These are phyloP conservation scores for Falco punctatus DNA, from an alignment of 2,113 vertebrate genomes.

Conservation along the genomic window DNA sequence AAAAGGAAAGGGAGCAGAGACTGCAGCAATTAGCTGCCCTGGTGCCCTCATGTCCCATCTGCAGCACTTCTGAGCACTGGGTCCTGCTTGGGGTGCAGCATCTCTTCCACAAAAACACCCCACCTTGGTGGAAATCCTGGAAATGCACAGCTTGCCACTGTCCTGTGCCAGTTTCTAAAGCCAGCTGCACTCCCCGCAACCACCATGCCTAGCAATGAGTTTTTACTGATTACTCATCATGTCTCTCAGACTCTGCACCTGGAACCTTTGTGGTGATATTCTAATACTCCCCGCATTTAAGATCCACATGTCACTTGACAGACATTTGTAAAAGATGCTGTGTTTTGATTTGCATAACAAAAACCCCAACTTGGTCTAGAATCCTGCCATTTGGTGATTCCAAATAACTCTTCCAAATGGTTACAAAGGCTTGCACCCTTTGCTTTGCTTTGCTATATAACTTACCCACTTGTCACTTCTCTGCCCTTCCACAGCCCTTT, in stretches of 20 bases:
- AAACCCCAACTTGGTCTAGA: constrained; percentile 32
- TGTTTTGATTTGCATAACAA: constrained; percentile 17
- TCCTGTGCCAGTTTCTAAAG: neutral
- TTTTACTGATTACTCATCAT: neutral
- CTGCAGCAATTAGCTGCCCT: neutral
- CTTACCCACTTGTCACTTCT: neutral
- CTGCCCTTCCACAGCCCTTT: constrained; percentile 1
- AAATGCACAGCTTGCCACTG: neutral
- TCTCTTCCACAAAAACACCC: neutral
- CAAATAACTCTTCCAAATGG: constrained; percentile 5
- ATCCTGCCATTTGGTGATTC: constrained; percentile 43
- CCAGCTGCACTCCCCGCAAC: too few species aligned
- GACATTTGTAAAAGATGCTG: neutral
- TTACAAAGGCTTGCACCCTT: neutral
- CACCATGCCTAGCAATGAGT: accelerated
- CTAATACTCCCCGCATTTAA: neutral
- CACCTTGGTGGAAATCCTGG: neutral
- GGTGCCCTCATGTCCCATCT: neutral
- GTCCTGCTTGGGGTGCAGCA: neutral
- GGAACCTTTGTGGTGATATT: neutral
- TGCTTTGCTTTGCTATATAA: neutral
- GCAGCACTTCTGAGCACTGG: neutral
- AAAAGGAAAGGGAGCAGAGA: neutral
- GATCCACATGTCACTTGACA: neutral
- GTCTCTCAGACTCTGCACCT: neutral